Percentiles rank a stretch among this genome's conserved stretches.
Conservation (phyloP, 92 coral and sea anemone genomes). For the Nematostella vectensis region DNA sequence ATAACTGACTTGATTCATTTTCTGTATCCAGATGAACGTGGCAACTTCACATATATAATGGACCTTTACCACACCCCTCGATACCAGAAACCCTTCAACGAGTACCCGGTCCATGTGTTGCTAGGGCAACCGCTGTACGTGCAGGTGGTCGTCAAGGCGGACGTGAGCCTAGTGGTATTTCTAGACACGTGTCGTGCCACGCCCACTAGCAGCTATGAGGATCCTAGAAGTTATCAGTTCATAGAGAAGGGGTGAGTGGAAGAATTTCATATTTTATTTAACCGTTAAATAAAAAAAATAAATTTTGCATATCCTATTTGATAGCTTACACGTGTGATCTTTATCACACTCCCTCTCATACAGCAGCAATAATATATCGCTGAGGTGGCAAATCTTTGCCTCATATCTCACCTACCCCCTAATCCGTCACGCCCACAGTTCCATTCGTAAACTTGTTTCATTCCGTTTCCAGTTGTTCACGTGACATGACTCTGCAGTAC, state of each 20-base stretch:
- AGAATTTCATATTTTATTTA: too few relatives aligned
- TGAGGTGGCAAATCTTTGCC: too few relatives aligned
- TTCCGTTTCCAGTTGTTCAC: slow-evolving; percentile 45
- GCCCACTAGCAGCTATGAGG: slow-evolving; percentile 38
- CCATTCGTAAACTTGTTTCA: too few relatives aligned
- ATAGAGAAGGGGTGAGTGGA: slow-evolving; percentile 59
- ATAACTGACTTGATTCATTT: slow-evolving; percentile 63
- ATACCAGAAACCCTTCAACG: slow-evolving; percentile 28
- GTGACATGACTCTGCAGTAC: slow-evolving; percentile 43
- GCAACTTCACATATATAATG: slow-evolving; percentile 69
- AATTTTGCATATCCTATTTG: too few relatives aligned
- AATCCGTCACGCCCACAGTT: too few relatives aligned
- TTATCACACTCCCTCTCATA: too few relatives aligned
- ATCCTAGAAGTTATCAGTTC: slow-evolving; percentile 23
- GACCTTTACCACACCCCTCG: slow-evolving; percentile 49
- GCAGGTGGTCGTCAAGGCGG: slow-evolving; percentile 48
- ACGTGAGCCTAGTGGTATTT: slow-evolving; percentile 33
- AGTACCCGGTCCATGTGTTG: slow-evolving; percentile 39
- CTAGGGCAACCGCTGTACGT: slow-evolving; percentile 51
- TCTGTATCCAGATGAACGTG: slow-evolving; percentile 32
- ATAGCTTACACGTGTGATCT: too few relatives aligned
- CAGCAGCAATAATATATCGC: too few relatives aligned
- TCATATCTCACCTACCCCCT: too few relatives aligned
- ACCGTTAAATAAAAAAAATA: too few relatives aligned
- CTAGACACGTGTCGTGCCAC: slow-evolving; percentile 60